phyloP scores from a whole-genome alignment of 2,888 invertebrate species.

The Lymantria monacha region DNA sequence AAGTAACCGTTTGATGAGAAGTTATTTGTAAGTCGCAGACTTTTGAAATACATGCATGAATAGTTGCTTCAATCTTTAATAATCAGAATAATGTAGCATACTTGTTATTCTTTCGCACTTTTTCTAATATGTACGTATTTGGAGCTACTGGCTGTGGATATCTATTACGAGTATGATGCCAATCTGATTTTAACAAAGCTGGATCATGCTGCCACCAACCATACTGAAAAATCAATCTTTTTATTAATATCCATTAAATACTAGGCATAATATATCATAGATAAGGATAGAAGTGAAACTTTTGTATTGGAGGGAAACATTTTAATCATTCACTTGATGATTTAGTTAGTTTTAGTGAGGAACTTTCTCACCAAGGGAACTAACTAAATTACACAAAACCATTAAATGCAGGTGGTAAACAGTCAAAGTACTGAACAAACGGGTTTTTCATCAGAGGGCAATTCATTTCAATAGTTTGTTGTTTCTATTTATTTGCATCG shows the following conservation, averaged over 20 bases:
- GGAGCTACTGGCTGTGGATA: conserved; percentile 68
- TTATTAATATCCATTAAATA: not conserved
- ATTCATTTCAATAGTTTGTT: not conserved
- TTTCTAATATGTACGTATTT: conserved; percentile 59
- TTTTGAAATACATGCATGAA: too few relatives aligned
- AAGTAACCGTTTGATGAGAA: too few relatives aligned
- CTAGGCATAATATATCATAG: not conserved
- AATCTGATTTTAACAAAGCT: conserved; percentile 51
- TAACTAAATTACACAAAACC: too few relatives aligned
- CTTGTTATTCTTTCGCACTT: conserved; percentile 68
- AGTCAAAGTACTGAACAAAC: too few relatives aligned
- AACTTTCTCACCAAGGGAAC: too few relatives aligned
- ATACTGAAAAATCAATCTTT: conserved; percentile 44
- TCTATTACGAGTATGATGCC: conserved; percentile 64
- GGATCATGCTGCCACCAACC: conserved; percentile 79
- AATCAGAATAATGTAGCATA: conserved; percentile 64
- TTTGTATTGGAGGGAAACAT: too few relatives aligned
- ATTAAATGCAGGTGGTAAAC: too few relatives aligned
- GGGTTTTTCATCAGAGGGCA: too few relatives aligned
- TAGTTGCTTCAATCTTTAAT: not conserved
- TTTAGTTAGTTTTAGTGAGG: too few relatives aligned
- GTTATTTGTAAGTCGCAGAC: too few relatives aligned
- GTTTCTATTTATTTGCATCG: not conserved
- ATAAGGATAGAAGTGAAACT: not conserved
- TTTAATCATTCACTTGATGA: too few relatives aligned